Percentiles rank a stretch among this genome's conserved stretches.
phyloP scores from a whole-genome alignment of 2,113 vertebrate genomes.

The Ailuropoda melanoleuca region DNA sequence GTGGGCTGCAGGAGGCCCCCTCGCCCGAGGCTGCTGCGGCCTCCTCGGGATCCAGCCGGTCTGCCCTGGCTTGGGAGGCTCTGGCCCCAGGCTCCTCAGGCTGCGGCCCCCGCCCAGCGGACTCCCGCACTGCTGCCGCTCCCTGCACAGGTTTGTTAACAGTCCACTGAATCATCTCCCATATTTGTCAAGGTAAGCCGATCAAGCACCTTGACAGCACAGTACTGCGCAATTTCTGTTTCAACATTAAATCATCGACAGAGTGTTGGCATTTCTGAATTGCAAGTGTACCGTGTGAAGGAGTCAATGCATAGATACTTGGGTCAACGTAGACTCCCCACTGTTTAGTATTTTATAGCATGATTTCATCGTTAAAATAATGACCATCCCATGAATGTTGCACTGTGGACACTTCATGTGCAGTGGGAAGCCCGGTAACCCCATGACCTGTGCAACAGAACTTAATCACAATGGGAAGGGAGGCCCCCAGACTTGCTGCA shows the following conservation, averaged over 20 bases:
- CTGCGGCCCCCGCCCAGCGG: background rate
- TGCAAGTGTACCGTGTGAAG: background rate
- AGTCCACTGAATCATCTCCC: background rate
- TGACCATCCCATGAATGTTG: background rate
- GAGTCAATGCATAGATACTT: background rate
- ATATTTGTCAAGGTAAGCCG: background rate
- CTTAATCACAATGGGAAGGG: background rate
- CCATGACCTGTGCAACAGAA: too few relatives aligned
- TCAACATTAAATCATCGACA: background rate
- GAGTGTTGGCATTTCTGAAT: background rate
- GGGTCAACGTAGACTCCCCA: background rate
- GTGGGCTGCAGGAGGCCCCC: too few relatives aligned
- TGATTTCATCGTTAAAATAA: background rate
- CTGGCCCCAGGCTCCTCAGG: background rate
- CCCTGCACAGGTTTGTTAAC: background rate
- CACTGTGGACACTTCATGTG: background rate
- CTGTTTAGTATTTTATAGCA: background rate
- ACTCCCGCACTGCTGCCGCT: fast-evolving
- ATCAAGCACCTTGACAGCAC: background rate
- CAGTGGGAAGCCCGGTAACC: background rate
- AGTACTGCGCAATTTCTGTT: background rate
- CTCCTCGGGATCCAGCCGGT: fast-evolving
- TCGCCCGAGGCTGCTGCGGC: background rate
- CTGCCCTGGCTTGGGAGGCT: fast-evolving
- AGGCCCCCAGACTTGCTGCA: background rate